Base-by-base conservation (phyloP, 2,888 invertebrate species). In the Himalopsyche tibetana region DNA sequence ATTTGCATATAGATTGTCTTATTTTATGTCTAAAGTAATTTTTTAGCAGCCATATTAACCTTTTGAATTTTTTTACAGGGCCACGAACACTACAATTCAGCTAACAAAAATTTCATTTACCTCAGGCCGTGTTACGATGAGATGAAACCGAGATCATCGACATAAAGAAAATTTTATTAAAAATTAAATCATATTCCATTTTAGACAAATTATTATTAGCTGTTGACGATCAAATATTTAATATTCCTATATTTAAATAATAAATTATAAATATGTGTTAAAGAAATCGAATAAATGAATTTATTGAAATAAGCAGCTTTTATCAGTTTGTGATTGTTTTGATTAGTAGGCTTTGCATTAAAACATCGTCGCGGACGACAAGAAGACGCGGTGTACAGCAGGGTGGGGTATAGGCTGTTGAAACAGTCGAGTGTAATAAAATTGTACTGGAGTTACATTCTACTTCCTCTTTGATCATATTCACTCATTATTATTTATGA, bases 111-210 rank as follows among this genome's bases (percentile, higher is more conserved):
- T 90, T 97, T 96, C 91, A 99, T 99, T 89, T 99, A 97, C 92
- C 94, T 99, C 88, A 95, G 99, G 90, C 95, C 98, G 0, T 99
- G 99, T 91, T 98, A 95, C 91, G 99, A 99, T 89, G 99, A 99
- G 91, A 93, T 99, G 86, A 99, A 99, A 92, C 98, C 99, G 28
- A 94, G 96, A 87, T 93, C 93, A 89, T 91, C 93, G 4, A 83
- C 87, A 36, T 89, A 86, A 87, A 36, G 40, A 40, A 28, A 28
- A 63, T 19, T 63, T 19, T 63, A 28, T 28, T 19, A 63, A 11
- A 63, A 63, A 63, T 19, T 63, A 63, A 9, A 63, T 28, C n/a
- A 19, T 19, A 12, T 63, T 63, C 63, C n/a, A 63, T 19, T 63
- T 63, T 19, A 56, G 19, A 4, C 28, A 63, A 28, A 63, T 63